Evolutionary conservation across 1,140 invertebrate species (phyloP).

Genomic region (Trachymyrmex septentrionalis): DNA sequence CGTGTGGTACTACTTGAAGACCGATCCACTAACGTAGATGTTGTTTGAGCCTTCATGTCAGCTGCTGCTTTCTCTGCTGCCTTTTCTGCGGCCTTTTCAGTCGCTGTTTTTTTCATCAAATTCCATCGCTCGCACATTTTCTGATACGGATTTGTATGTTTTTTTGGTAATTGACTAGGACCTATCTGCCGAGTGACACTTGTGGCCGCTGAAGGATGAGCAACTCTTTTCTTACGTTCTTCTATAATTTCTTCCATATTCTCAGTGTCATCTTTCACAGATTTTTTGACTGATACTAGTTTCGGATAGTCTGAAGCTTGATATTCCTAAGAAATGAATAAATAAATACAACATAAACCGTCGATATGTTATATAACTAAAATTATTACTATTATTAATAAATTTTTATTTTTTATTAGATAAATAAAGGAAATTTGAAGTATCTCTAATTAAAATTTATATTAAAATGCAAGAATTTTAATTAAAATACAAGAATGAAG

Average conservation of each 20-base stretch:
- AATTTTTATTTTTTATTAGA: background rate
- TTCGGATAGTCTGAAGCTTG: conserved; percentile 82
- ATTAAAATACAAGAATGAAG: conserved; percentile 20
- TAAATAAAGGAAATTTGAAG: background rate
- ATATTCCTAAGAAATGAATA: conserved; percentile 80
- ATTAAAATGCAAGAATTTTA: conserved; percentile 13
- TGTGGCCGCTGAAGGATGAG: conserved; percentile 81
- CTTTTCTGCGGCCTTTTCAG: conserved; percentile 77
- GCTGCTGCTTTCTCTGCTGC: conserved; percentile 51
- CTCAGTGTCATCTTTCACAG: conserved; percentile 69
- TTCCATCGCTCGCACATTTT: conserved; percentile 84
- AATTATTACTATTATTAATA: background rate
- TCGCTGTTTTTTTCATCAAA: conserved; percentile 78
- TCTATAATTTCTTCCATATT: conserved; percentile 77
- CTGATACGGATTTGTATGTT: conserved; percentile 81
- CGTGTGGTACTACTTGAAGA: background rate
- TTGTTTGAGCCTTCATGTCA: conserved; percentile 40
- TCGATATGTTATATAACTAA: too few species aligned
- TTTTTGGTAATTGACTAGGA: conserved; percentile 79
- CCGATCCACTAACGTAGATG: conserved; percentile 22
- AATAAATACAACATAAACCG: conserved; percentile 2
- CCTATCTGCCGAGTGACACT: conserved; percentile 71
- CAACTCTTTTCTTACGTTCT: conserved; percentile 80
- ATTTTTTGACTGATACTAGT: conserved; percentile 67
- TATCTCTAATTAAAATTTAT: background rate